A percentile compares a stretch with the other conserved stretches of the same genome.
phyloP scores from a whole-genome alignment of 1,140 invertebrate species.

The Cotesia typhae region DNA sequence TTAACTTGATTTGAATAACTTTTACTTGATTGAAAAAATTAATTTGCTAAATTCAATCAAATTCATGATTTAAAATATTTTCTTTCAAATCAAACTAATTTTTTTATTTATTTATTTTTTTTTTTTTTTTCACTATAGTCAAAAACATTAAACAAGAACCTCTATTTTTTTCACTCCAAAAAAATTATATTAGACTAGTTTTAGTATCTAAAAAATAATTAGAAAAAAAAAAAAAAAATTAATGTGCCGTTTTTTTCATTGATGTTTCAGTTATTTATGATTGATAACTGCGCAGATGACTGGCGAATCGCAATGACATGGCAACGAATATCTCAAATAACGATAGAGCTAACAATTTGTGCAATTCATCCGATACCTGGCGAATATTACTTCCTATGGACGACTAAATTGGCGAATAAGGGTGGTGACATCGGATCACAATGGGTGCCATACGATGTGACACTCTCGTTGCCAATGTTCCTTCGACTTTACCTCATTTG shows the following conservation, averaged over 20 bases:
- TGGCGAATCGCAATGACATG: constrained; percentile 99
- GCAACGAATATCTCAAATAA: constrained; percentile 92
- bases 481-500: constrained; percentile 98
- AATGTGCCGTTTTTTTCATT: constrained; percentile 19
- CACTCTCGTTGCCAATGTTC: constrained; percentile 99
- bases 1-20: too few species aligned
- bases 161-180: too few species aligned
- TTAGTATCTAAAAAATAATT: background rate
- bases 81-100: too few species aligned
- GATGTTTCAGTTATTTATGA: constrained; percentile 91
- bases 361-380: constrained; percentile 97
- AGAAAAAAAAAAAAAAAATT: background rate
- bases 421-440: constrained; percentile 83
- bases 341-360: constrained; percentile 92
- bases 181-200: too few species aligned
- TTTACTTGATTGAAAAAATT: too few species aligned
- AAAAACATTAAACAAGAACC: too few species aligned
- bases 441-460: constrained; percentile 93
- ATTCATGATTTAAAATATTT: too few species aligned
- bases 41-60: too few species aligned
- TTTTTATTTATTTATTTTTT: too few species aligned
- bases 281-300: constrained; percentile 99
- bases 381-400: constrained; percentile 95
- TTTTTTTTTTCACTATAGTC: too few species aligned
- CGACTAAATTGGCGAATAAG: constrained; percentile 92